phyloP scores from a whole-genome alignment of 2,888 invertebrate species.

The Orthosia gracilis region DNA sequence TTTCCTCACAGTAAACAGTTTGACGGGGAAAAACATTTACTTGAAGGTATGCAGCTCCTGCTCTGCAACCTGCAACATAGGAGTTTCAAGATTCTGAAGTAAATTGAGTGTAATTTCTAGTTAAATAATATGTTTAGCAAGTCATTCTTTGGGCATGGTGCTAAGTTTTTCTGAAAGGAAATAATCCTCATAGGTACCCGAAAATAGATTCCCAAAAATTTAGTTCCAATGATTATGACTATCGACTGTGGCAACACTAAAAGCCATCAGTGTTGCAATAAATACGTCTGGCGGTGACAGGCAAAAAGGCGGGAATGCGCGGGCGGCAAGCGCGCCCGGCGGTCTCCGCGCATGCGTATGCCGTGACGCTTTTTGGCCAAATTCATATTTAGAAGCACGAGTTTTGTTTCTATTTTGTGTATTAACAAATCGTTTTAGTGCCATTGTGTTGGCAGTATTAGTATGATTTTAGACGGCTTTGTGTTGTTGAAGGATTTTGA shows the following conservation, averaged over 20 bases:
- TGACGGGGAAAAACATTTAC: no score
- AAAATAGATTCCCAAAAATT: background rate
- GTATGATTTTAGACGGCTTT: constrained; percentile 13
- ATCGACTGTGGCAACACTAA: constrained; percentile 49
- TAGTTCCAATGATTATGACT: background rate
- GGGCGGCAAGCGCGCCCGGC: constrained; percentile 80
- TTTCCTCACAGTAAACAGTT: background rate
- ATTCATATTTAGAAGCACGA: constrained; percentile 80
- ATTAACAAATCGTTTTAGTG: constrained; percentile 58
- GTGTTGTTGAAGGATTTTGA: background rate
- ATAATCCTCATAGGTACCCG: background rate
- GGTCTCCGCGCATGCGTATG: constrained; percentile 80
- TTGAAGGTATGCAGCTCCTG: no score
- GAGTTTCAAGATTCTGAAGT: no score
- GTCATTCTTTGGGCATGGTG: background rate
- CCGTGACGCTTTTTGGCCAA: constrained; percentile 81
- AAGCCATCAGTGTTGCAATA: constrained; percentile 81
- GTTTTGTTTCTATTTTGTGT: constrained; percentile 66
- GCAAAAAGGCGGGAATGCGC: constrained; percentile 87
- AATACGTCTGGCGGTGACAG: constrained; percentile 83
- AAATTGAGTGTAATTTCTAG: background rate
- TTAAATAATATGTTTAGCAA: background rate
- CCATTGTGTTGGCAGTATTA: constrained; percentile 47
- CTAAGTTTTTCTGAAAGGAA: background rate
- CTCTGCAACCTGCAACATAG: background rate